A percentile compares a stretch with the other conserved stretches of the same genome.
phyloP scores from a whole-genome alignment of 2,797 vertebrate genomes.

The Tenualosa ilisha region DNA sequence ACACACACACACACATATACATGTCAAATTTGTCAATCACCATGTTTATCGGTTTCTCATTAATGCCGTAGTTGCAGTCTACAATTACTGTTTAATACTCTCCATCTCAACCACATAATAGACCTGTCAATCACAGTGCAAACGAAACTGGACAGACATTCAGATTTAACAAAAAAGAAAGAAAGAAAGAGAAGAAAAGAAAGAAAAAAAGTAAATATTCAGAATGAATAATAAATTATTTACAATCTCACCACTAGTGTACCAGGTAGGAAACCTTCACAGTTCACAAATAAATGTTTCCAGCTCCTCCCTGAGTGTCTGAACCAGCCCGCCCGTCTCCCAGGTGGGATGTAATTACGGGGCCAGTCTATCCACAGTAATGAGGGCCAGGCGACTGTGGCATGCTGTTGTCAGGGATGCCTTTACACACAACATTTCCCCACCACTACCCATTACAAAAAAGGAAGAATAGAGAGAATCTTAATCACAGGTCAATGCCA shows the following conservation, averaged over 20 bases:
- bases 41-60: slow-evolving; percentile 11
- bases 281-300: slow-evolving; percentile 11
- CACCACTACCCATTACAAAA: slow-evolving; percentile 9
- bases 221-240: neutral
- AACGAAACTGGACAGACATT: neutral
- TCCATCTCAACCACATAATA: neutral
- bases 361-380: neutral
- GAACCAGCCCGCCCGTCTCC: neutral
- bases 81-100: neutral
- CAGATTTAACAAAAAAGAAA: neutral
- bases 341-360: neutral
- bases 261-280: neutral
- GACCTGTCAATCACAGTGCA: slow-evolving; percentile 13
- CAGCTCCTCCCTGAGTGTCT: neutral
- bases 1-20: neutral
- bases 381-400: neutral
- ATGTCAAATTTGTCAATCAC: neutral
- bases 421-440: neutral
- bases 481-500: slow-evolving; percentile 61
- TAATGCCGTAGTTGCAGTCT: neutral
- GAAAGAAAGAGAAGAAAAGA: neutral
- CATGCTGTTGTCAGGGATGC: slow-evolving; percentile 17
- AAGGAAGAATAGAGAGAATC: slow-evolving; percentile 41
- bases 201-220: neutral
- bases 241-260: neutral